Conservation (phyloP, 2,888 invertebrate species). For the Drosophila yooni region DNA sequence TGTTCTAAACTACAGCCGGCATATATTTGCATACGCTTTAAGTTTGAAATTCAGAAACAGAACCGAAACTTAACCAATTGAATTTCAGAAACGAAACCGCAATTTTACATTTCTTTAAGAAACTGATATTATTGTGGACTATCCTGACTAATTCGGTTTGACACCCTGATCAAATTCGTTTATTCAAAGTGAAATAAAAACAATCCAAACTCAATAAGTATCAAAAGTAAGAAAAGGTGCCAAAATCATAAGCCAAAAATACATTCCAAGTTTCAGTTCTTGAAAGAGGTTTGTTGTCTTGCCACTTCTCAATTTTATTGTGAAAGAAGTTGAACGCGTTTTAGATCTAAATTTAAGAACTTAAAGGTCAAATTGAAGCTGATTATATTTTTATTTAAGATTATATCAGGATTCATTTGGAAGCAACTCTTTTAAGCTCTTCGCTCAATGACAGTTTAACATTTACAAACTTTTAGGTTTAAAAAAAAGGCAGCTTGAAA, state of each 20-base stretch:
- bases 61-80: background rate
- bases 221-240: background rate
- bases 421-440: background rate
- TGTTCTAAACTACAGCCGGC: background rate
- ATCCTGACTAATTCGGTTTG: background rate
- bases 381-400: background rate
- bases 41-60: background rate
- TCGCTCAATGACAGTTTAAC: background rate
- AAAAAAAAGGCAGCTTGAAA: accelerated
- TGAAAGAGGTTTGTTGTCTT: background rate
- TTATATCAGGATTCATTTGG: background rate
- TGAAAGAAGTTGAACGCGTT: background rate
- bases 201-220: background rate
- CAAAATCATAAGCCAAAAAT: background rate
- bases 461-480: background rate
- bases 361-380: background rate
- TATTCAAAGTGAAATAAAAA: background rate
- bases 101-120: background rate
- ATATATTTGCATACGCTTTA: background rate
- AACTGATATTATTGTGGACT: background rate
- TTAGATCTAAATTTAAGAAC: background rate
- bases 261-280: background rate
- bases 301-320: background rate
- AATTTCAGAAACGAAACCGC: background rate
- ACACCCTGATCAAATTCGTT: background rate